A percentile compares a stretch with the other conserved stretches of the same genome.
These are phyloP conservation scores for Coenobita brevimanus DNA, from an alignment of 1,140 invertebrate genomes.

Conservation along the genomic window DNA sequence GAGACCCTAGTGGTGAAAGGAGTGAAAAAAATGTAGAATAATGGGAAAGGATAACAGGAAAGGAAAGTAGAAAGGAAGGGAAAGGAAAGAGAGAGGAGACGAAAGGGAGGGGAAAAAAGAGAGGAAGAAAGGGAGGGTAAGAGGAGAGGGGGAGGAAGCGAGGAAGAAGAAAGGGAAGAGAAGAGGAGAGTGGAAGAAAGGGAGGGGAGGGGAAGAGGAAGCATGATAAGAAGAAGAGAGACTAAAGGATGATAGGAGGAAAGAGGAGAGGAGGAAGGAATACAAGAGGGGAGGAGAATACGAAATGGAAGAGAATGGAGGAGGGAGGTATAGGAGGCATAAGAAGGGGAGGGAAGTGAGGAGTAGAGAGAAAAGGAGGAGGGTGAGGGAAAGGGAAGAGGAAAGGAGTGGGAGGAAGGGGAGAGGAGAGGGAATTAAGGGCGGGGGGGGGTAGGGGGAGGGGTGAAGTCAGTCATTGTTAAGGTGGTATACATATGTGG, in stretches of 20 bases:
- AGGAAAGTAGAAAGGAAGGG: no score
- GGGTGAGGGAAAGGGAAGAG: background rate
- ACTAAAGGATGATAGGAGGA: background rate
- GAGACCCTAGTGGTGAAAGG: no score
- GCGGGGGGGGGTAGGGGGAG: background rate
- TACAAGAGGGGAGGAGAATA: background rate
- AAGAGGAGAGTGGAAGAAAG: background rate
- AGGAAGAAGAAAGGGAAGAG: background rate
- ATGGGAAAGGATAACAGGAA: no score
- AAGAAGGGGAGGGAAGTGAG: background rate
- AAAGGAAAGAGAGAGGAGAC: no score
- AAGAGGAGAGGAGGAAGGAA: background rate
- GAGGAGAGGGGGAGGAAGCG: background rate
- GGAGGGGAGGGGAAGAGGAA: background rate
- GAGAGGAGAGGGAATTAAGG: background rate
- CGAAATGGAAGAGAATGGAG: background rate
- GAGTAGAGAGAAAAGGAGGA: background rate
- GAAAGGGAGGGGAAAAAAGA: background rate
- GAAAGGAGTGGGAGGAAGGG: background rate
- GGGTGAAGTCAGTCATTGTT: background rate
- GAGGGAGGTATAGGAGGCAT: background rate
- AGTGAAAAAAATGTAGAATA: no score
- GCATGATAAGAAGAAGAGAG: background rate
- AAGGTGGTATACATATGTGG: background rate
- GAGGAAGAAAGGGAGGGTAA: background rate